These are phyloP conservation scores for Menidia menidia DNA, from an alignment of 2,797 vertebrate genomes.

Conservation along the genomic window DNA sequence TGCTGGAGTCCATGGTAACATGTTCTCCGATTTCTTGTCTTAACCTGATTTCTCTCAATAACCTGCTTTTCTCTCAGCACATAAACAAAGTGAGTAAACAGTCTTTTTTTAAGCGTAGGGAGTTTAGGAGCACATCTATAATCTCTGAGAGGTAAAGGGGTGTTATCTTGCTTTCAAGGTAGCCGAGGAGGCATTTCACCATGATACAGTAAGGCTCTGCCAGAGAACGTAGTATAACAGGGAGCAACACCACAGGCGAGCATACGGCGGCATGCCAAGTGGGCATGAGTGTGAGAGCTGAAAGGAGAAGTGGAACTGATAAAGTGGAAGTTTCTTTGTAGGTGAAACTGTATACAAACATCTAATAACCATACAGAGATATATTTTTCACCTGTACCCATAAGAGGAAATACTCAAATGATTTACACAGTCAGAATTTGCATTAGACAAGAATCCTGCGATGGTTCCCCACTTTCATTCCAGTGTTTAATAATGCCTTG, in stretches of 20 bases:
- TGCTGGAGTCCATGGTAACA: constrained; percentile 34
- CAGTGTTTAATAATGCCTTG: too few species aligned
- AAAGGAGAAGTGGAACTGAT: constrained; percentile 51
- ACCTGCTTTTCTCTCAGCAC: constrained; percentile 29
- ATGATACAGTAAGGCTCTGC: constrained; percentile 37
- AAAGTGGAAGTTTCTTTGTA: constrained; percentile 19
- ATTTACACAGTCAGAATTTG: neutral
- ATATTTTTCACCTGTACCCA: neutral
- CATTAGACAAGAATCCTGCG: neutral
- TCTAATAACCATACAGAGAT: neutral
- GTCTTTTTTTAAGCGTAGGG: constrained; percentile 16
- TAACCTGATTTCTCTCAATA: constrained; percentile 40
- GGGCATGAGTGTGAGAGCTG: constrained; percentile 32
- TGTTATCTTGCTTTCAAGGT: constrained; percentile 32
- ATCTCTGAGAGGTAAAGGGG: constrained; percentile 19
- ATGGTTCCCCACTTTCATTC: too few species aligned
- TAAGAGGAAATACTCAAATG: neutral
- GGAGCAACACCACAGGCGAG: constrained; percentile 32
- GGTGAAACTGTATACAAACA: constrained; percentile 35
- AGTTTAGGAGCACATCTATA: constrained; percentile 38
- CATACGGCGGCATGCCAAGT: constrained; percentile 23
- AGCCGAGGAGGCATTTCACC: constrained; percentile 68
- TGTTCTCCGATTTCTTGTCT: constrained; percentile 38
- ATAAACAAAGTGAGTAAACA: constrained; percentile 11
- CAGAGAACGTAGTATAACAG: constrained; percentile 21